Evolutionary conservation across 2,888 invertebrate species (phyloP), one percentile per base, ranked within the genome.

Genomic region (Chloromyia formosa): DNA sequence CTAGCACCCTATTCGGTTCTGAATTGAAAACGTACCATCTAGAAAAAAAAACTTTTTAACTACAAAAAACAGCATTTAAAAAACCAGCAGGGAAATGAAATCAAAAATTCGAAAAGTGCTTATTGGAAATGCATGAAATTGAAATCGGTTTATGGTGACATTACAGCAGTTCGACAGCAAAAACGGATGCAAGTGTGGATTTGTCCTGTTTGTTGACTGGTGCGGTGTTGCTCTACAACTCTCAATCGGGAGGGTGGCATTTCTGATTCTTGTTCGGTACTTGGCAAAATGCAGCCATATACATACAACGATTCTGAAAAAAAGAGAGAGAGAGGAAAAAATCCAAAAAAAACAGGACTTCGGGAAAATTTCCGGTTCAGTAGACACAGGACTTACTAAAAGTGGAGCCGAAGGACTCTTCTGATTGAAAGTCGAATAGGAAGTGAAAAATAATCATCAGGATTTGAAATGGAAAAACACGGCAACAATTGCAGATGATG

Each of bases 71-170:
- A 7, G 7, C 27, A 35, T 35, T 35, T 35, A 35, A 35, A 35
- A 35, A 35, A 35, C 27, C 2, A 35, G 27, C 27, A 35, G 12
- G 40, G 42, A 62, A 62, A 20, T 62, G 62, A 73, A 73, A 68
- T 60, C 58, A 58, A 66, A 35, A 35, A 62, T 60, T 68, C 66
- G 20, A 61, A 62, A 73, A 61, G 73, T 49, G 75, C 71, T 71
- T 74, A 74, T 76, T 76, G 76, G 62, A 74, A 76, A 76, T 76
- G 74, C 76, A 76, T 76, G 74, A 76, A 75, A 76, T 71, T 73
- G 62, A 74, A 76, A 76, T 76, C 76, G 54, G 62, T 64, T 64
- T 64, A 71, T 71, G 74, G 74, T 40, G 76, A 71, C 74, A 74
- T 68, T 76, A 60, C 74, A 72, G 66, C 27, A 16, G 64, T 40